These are phyloP conservation scores for Montipora capricornis DNA, from an alignment of 64 coral and sea anemone genomes.

Conservation along the genomic window DNA sequence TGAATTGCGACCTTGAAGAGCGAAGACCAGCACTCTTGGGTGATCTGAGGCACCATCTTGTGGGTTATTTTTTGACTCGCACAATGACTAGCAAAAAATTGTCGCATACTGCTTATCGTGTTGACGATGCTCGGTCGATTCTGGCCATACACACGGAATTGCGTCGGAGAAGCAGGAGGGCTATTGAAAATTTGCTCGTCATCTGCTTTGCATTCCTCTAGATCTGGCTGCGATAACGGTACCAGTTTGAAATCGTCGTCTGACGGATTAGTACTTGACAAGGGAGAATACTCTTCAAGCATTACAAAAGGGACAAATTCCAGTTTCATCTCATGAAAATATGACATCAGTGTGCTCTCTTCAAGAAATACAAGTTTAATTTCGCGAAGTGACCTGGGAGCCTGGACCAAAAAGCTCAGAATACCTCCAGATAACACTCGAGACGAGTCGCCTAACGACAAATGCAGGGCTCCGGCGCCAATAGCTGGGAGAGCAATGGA, in stretches of 20 bases:
- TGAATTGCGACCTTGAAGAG: background rate
- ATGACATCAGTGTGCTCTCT: background rate
- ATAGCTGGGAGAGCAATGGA: slow-evolving; percentile 32
- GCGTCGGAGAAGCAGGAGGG: background rate
- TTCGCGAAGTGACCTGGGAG: background rate
- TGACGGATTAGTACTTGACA: background rate
- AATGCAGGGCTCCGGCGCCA: background rate
- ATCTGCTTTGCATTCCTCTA: too few species aligned
- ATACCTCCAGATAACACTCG: slow-evolving; percentile 13
- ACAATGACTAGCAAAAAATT: background rate
- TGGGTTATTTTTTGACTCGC: background rate
- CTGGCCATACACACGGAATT: slow-evolving; percentile 36
- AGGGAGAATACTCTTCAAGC: slow-evolving; percentile 14
- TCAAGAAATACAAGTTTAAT: background rate
- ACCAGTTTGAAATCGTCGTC: background rate
- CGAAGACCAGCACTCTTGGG: slow-evolving; percentile 1
- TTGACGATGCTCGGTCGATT: background rate
- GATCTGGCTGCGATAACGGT: background rate
- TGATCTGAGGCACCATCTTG: background rate
- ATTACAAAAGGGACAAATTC: background rate
- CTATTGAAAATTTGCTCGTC: background rate
- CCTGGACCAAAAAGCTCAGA: slow-evolving; percentile 9
- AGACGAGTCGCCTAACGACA: background rate
- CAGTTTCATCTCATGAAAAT: background rate
- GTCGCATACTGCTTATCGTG: background rate